Evolutionary conservation across 2,797 vertebrate genomes (phyloP), one percentile per base, ranked within the genome.

Genomic region (Iguana delicatissima): DNA sequence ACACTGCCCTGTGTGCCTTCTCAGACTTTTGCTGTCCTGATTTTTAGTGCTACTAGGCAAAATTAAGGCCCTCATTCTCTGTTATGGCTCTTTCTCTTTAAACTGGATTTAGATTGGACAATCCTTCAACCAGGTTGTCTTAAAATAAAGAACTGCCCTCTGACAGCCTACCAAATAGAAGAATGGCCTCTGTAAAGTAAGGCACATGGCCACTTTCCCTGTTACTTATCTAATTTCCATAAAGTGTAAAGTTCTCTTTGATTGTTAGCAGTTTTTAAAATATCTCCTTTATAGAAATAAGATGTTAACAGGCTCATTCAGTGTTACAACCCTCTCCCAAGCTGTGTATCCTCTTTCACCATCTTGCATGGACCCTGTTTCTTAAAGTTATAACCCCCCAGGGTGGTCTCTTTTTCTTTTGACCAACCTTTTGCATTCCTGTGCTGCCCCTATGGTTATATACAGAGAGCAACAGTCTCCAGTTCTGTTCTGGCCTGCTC

Each of bases 391-490:
- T 8, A 35, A 14, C 6, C 67, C 62, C 55, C 42, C n/a, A 4
- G 42, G 22, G 46, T 77, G 55, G 72, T 55, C 59, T 50, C 64
- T 4, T 18, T 24, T n/a, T 72, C 52, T 50, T 88, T 64, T 77
- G n/a, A 64, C 62, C 50, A n/a, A n/a, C 35, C 72, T 13, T 18
- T 35, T 18, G 38, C 38, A 84, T 87, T 76, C 86, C 85, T 77
- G 7, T n/a, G 24, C n/a, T 38, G 46, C 73, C 73, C 50, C 57
- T 79, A 14, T 3, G 24, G 26, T 80, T 86, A 2, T 16, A 69
- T 24, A 87, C 57, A 79, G 80, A 79, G 13, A 59, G 59, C 57
- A 16, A 77, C 59, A 35, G 73, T 91, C 85, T 91, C 42, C 8
- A 18, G 57, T 55, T 62, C 72, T 42, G 83, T 85, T 69, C 73